A percentile compares a stretch with the other conserved stretches of the same genome.
These are phyloP conservation scores for Variabilichromis moorii DNA, from an alignment of 2,113 vertebrate species.

Conservation along the genomic window DNA sequence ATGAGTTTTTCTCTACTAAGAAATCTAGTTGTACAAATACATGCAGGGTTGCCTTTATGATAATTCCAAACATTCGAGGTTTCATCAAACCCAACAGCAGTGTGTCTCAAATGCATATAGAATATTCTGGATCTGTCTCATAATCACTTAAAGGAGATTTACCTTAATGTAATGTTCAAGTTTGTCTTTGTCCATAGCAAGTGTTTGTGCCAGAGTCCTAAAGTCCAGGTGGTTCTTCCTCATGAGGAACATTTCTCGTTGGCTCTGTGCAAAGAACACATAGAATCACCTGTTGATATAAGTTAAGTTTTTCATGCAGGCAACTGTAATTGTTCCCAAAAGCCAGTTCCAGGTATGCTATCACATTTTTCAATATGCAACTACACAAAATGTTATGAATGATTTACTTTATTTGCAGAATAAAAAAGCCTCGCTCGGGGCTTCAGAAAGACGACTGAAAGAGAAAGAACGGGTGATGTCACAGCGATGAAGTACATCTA, in stretches of 20 bases:
- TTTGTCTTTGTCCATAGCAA: constrained; percentile 40
- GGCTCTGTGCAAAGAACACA: constrained; percentile 29
- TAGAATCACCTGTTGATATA: neutral
- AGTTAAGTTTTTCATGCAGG: neutral
- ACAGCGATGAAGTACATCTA: neutral
- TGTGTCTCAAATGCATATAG: neutral
- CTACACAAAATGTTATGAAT: neutral
- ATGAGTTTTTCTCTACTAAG: neutral
- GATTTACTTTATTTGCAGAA: neutral
- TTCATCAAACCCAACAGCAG: accelerated
- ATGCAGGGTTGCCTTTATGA: neutral
- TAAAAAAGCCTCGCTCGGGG: accelerated
- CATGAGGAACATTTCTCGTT: constrained; percentile 59
- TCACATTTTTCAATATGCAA: neutral
- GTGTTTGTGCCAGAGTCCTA: constrained; percentile 45
- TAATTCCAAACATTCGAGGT: neutral
- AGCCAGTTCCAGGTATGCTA: neutral
- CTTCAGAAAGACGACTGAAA: accelerated
- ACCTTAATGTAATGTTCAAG: constrained; percentile 49
- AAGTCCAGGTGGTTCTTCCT: constrained; percentile 65
- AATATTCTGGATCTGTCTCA: neutral
- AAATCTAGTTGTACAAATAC: neutral
- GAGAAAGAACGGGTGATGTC: neutral
- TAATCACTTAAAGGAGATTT: neutral
- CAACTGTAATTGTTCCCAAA: neutral